Percentiles rank a stretch among this genome's conserved stretches.
These are phyloP conservation scores for Carlito syrichta DNA, from an alignment of 2,113 vertebrate genomes.

Conservation along the genomic window DNA sequence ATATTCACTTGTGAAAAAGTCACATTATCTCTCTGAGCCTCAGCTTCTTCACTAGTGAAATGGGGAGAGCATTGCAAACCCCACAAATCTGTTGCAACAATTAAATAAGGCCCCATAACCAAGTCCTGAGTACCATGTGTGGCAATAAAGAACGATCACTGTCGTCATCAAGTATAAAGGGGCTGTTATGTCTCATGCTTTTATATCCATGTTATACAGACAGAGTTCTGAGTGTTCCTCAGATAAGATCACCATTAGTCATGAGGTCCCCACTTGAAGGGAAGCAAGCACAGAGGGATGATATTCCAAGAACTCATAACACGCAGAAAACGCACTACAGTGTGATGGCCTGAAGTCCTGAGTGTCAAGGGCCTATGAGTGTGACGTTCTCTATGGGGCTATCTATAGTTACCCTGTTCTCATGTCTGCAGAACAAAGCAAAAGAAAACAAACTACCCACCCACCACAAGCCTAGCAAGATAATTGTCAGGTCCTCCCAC, in stretches of 20 bases:
- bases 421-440: background rate
- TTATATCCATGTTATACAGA: fast-evolving
- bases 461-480: background rate
- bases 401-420: fast-evolving
- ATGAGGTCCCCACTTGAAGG: background rate
- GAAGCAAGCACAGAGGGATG: fast-evolving
- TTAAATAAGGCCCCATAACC: fast-evolving
- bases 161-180: background rate
- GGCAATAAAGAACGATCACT: background rate
- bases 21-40: fast-evolving
- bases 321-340: fast-evolving
- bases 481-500: background rate
- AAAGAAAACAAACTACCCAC: background rate
- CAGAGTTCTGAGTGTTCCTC: background rate
- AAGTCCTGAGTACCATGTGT: fast-evolving
- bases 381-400: fast-evolving
- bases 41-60: background rate
- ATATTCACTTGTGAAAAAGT: background rate
- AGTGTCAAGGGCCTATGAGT: background rate
- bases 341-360: fast-evolving
- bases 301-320: fast-evolving
- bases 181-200: fast-evolving
- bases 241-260: background rate
- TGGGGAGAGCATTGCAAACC: fast-evolving
- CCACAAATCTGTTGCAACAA: background rate